phyloP scores from a whole-genome alignment of 2,113 vertebrate genomes.

The Myxocyprinus asiaticus region DNA sequence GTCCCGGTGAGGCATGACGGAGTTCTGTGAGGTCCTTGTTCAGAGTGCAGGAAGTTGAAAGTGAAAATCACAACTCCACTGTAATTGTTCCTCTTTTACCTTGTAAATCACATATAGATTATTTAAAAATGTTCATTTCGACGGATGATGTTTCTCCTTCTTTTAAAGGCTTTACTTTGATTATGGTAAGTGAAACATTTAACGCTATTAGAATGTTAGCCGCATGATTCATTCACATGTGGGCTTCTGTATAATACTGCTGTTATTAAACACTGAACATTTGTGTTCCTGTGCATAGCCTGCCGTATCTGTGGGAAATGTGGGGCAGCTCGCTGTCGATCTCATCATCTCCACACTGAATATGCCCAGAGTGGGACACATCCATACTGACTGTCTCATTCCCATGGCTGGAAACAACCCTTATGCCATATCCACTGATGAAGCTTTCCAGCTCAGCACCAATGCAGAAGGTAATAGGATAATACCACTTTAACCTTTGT shows the following conservation, averaged over 20 bases:
- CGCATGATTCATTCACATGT: too few relatives aligned
- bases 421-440: slow-evolving; percentile 79
- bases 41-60: slow-evolving; percentile 40
- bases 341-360: slow-evolving; percentile 88
- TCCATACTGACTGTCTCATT: slow-evolving; percentile 91
- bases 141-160: slow-evolving; percentile 59
- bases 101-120: too few relatives aligned
- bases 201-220: too few relatives aligned
- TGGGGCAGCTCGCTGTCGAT: slow-evolving; percentile 90
- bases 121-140: slow-evolving; percentile 79
- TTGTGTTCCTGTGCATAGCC: slow-evolving; percentile 73
- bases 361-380: slow-evolving; percentile 85
- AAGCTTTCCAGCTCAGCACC: slow-evolving; percentile 82
- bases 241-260: too few relatives aligned
- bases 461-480: slow-evolving; percentile 84
- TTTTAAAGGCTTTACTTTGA: slow-evolving; percentile 81
- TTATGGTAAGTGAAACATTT: slow-evolving; percentile 81
- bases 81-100: neutral
- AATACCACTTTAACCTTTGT: neutral
- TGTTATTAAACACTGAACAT: too few relatives aligned
- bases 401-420: slow-evolving; percentile 95
- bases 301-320: slow-evolving; percentile 94
- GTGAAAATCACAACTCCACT: neutral
- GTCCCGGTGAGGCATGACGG: neutral
- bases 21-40: neutral